Evolutionary conservation across 2,888 invertebrate genomes (phyloP), one percentile per base, ranked within the genome.

Genomic region (Gari tellinella): DNA sequence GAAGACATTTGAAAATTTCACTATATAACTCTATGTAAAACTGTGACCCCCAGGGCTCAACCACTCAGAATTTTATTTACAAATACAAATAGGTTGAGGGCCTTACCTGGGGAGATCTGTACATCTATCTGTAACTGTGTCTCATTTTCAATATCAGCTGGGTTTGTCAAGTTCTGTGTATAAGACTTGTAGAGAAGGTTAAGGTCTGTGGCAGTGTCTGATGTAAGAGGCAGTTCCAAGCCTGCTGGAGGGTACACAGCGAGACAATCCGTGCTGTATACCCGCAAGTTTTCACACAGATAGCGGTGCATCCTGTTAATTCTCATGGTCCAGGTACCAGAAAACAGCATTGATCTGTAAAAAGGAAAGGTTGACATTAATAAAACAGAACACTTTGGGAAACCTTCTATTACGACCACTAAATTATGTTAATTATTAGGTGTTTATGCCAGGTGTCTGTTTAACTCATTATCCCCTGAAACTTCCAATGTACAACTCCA

Each of bases 191-290:
- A 72, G 40, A 79, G 72, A 53, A 86, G 70, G 48, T 72, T 60
- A 12, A 82, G 61, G n/a, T 85, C 83, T 25, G 83, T 76, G 41
- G 77, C 46, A 4, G 61, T 63, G n/a, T 57, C 43, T 15, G 70
- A 43, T 12, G 72, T 63, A 3, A 57, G 57, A 2, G 82, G 73
- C n/a, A 88, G 81, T 25, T 70, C 49, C 2, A 91, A 82, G 5
- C 61, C 75, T 15, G 76, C 68, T 5, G 90, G 90, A 12, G 91
- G 90, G 58, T 82, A 89, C 31, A 89, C 76, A 58, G 89, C 90
- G 61, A 84, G 84, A 69, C 90, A 91, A 40, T 81, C 78, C 3
- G 64, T 66, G 19, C 85, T 84, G 60, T 91, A 91, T 21, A 57
- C 74, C 4, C 80, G 77, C 43, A 90, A 82, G 66, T 88, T 83